Conservation (phyloP, 1,140 invertebrate genomes). For the Bombus sylvicola region DNA sequence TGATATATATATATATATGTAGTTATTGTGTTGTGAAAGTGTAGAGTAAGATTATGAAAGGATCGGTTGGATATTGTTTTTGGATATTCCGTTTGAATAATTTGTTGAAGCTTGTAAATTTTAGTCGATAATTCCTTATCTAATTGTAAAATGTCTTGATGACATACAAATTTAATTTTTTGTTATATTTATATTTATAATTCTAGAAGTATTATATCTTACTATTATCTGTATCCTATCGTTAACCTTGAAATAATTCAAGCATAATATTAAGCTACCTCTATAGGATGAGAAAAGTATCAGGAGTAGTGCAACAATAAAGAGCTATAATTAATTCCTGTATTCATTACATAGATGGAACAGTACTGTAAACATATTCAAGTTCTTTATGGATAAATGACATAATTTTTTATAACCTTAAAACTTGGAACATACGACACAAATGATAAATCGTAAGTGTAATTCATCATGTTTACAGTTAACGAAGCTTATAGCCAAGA, state of each 20-base stretch:
- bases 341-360: neutral
- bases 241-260: neutral
- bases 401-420: slow-evolving; percentile 20
- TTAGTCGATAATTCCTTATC: neutral
- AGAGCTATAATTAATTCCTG: neutral
- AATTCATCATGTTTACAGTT: neutral
- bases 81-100: neutral
- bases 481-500: no score
- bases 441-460: slow-evolving; percentile 2
- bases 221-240: neutral
- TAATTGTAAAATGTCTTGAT: no score
- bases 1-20: neutral
- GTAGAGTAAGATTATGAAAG: neutral
- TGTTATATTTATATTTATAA: neutral
- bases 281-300: no score
- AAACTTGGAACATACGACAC: neutral
- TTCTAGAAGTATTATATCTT: neutral
- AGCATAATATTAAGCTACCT: no score
- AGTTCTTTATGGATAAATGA: slow-evolving; percentile 1
- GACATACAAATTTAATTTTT: neutral
- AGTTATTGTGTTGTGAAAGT: neutral
- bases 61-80: neutral
- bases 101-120: neutral
- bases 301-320: neutral
- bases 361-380: neutral